A percentile compares a stretch with the other conserved stretches of the same genome.
Evolutionary conservation across 1,140 invertebrate species (phyloP).

Genomic region (Eueides isabella): DNA sequence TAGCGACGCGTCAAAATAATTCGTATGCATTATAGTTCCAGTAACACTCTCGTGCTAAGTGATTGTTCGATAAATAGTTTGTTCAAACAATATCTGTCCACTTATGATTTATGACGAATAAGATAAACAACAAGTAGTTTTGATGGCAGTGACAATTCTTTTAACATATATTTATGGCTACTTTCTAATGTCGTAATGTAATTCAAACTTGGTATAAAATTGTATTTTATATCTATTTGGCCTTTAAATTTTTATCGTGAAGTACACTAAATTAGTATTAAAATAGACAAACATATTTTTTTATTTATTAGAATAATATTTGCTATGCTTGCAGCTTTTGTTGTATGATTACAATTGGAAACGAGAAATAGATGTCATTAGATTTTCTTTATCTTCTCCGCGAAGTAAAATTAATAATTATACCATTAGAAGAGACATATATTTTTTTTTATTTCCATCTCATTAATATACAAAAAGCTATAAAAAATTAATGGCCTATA

Average conservation of each 20-base stretch:
- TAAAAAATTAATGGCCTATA: constrained; percentile 15
- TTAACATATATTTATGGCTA: neutral
- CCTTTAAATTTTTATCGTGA: neutral
- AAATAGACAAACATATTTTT: neutral
- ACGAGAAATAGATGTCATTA: neutral
- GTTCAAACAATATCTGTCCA: constrained; percentile 40
- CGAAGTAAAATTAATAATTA: neutral
- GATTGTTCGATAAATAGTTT: constrained; percentile 48
- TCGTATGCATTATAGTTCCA: constrained; percentile 30
- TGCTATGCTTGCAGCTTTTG: too few species aligned
- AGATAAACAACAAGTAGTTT: constrained; percentile 34
- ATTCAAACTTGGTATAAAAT: neutral
- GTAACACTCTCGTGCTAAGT: constrained; percentile 47
- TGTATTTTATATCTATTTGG: neutral
- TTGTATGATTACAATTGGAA: too few species aligned
- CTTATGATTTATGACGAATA: constrained; percentile 33
- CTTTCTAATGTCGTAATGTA: constrained; percentile 3
- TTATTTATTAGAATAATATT: neutral
- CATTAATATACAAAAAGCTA: constrained; percentile 18
- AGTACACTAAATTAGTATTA: too few species aligned
- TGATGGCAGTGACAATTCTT: neutral
- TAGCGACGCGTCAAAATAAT: constrained; percentile 25
- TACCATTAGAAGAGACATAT: neutral
- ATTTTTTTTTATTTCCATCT: neutral
- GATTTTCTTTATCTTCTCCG: neutral